Base-by-base conservation (phyloP, 2,113 vertebrate species). In the Solea solea region DNA sequence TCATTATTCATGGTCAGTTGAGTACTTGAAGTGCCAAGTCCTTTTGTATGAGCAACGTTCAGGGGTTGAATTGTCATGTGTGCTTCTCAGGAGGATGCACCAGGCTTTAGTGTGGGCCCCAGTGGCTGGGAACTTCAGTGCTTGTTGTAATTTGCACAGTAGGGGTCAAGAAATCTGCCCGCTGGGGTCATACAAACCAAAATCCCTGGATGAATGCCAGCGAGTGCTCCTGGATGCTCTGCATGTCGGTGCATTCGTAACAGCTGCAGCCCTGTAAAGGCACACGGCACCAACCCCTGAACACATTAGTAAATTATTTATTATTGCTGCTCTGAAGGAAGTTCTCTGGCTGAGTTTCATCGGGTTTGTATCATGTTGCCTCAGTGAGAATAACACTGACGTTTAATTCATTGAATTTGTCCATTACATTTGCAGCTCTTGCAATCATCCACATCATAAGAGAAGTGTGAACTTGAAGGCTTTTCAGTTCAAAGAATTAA, bases 1-100 rank as follows among this genome's bases (percentile, higher is more conserved):
- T 77, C 49, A 88, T 90, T 70, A 76, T 83, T 66, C 81, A 76
- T 46, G 82, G 56, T 86, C 82, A 86, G 80, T 82, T 85, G 72
- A 64, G 66, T 74, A 71, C 55, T 74, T 82, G 56, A 67, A 85
- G 76, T 82, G 69, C 60, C 48, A 55, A 53, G 72, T 69, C 80
- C 70, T 82, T 21, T 87, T 83, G 65, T 79, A 28, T 13, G 48
- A 72, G 82, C 11, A 14, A 53, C 59, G 66, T 60, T 66, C 50
- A 72, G 67, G 69, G 45, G 72, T 81, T 76, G 76, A 72, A 62
- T 78, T 79, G 76, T 74, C 39, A 25, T 82, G 71, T 59, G 78
- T 69, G 70, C 54, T 46, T 81, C 81, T 61, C 64, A 28, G 63
- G 80, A 84, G 82, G 78, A 71, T 49, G 69, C 9, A 15, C 27